Conservation (phyloP, 2,113 vertebrate genomes). For the Globicephala melas region DNA sequence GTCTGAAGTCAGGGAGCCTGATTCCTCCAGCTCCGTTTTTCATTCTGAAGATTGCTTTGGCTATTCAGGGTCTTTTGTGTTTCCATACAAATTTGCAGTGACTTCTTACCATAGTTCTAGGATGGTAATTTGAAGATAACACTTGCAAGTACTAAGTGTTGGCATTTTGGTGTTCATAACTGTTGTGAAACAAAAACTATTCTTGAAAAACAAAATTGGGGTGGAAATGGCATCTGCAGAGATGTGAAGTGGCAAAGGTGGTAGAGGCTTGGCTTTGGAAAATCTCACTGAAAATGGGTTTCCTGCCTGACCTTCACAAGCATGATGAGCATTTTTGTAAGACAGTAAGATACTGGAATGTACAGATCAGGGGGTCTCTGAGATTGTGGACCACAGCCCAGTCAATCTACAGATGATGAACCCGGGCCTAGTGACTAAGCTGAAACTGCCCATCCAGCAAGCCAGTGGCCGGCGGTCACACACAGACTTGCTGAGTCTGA, state of each 20-base stretch:
- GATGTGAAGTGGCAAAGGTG: not conserved
- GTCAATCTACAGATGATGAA: not conserved
- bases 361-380: not conserved
- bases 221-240: not conserved
- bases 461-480: accelerated
- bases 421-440: not conserved
- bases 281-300: not conserved
- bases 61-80: too few species aligned
- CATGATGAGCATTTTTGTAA: not conserved
- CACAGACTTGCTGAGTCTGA: not conserved
- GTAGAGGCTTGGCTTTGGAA: not conserved
- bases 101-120: not conserved
- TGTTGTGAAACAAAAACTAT: not conserved
- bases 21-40: too few species aligned
- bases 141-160: not conserved
- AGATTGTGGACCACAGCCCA: not conserved
- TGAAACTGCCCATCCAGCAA: not conserved
- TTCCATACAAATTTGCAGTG: too few species aligned
- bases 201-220: not conserved
- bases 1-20: too few species aligned
- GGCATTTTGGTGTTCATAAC: not conserved
- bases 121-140: not conserved
- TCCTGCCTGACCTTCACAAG: not conserved
- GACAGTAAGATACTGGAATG: not conserved
- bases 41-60: too few species aligned